phyloP scores from a whole-genome alignment of 2,113 vertebrate genomes.

The Spheniscus mendiculus region DNA sequence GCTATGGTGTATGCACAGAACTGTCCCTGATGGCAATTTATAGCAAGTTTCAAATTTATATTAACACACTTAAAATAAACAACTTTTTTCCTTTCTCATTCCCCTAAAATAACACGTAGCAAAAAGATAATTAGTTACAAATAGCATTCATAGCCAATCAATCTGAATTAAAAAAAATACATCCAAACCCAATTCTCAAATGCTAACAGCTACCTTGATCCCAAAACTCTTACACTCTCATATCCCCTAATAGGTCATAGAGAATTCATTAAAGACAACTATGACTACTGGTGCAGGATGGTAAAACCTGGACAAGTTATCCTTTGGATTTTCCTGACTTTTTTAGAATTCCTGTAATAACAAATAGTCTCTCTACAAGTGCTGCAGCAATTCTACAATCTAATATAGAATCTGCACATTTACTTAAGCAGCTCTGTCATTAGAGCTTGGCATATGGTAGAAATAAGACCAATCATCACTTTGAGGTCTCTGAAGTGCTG shows the following conservation, averaged over 20 bases:
- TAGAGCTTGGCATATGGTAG: background rate
- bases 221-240: background rate
- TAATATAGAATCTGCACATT: background rate
- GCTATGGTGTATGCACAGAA: background rate
- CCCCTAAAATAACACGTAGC: background rate
- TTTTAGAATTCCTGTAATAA: background rate
- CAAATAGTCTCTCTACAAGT: background rate
- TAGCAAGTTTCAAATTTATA: background rate
- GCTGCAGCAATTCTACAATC: background rate
- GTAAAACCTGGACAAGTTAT: background rate
- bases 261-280: background rate
- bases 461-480: background rate
- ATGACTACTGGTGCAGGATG: background rate
- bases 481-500: background rate
- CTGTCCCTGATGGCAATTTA: background rate
- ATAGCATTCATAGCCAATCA: background rate
- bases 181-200: background rate
- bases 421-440: background rate
- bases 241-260: accelerated
- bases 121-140: background rate
- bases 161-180: background rate
- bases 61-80: background rate
- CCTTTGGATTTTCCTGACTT: background rate
- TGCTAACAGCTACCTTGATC: background rate
- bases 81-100: background rate